Percentiles rank a stretch among this genome's conserved stretches.
phyloP scores from a whole-genome alignment of 2,888 invertebrate species.

The Griposia aprilina region DNA sequence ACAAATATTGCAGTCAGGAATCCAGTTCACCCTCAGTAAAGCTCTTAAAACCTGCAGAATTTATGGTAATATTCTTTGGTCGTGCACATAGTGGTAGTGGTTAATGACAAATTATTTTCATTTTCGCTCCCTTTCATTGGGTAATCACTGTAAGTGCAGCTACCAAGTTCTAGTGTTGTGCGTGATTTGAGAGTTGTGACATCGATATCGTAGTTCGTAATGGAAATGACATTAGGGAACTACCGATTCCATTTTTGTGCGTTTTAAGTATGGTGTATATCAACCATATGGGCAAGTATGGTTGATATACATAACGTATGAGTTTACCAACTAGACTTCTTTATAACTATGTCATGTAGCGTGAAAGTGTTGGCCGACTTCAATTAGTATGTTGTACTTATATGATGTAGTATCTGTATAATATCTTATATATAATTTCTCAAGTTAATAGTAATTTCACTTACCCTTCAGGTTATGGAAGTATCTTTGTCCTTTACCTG shows the following conservation, averaged over 20 bases:
- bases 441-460: conserved; percentile 2
- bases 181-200: conserved; percentile 26
- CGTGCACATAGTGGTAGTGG: conserved; percentile 65
- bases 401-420: neutral
- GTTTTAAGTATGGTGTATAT: neutral
- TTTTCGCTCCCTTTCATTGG: conserved; percentile 64
- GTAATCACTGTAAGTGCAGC: conserved; percentile 69
- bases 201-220: conserved; percentile 3
- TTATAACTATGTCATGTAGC: neutral
- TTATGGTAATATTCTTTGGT: conserved; percentile 35
- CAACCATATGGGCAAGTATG: neutral
- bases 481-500: conserved; percentile 22
- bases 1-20: neutral
- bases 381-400: neutral
- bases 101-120: conserved; percentile 72
- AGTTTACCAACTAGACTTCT: neutral
- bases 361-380: neutral
- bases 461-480: conserved; percentile 17
- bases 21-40: conserved; percentile 14
- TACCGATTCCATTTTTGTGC: neutral
- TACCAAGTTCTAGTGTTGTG: conserved; percentile 40
- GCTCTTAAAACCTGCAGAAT: conserved; percentile 13
- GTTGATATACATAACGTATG: neutral
- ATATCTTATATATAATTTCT: neutral
- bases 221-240: neutral